Evolutionary conservation across 2,888 invertebrate genomes (phyloP), one percentile per base, ranked within the genome.

Genomic region (Julus scanicus): DNA sequence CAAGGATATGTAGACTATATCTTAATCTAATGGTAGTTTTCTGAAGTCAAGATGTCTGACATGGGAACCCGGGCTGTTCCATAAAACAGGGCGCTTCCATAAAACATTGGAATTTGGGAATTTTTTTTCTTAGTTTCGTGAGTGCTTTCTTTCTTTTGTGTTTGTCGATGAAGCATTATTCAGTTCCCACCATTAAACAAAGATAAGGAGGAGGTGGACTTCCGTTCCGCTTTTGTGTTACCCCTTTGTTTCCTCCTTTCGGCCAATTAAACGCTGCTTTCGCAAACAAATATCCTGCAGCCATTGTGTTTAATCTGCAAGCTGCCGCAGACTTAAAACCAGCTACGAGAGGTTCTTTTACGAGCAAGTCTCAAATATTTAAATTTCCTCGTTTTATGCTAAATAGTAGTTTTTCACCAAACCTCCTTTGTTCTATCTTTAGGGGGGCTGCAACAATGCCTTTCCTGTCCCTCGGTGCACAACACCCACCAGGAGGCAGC

Each of bases 351-450:
- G 37, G 37, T 4, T 37, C 80, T 80, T 80, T 80, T 80, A 80
- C 80, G 80, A 63, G 63, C 63, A n/a, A 4, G 63, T 63, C 63
- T 1, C 63, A 63, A 63, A 37, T 80, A 80, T 80, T 80, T 80
- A 80, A 80, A 80, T 80, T 80, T 80, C 13, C 15, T 80, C 13
- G 37, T 80, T 80, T 80, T 29, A 80, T 80, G 80, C 80, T 80
- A 80, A 80, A 80, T 80, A 37, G 80, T 29, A 37, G 37, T 80
- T 80, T 80, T 37, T 15, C 80, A 80, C 80, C 37, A 29, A 80
- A 37, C 80, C 37, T 80, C 80, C 80, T 80, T 80, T 80, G 80
- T 80, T 80, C 2, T 37, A 37, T 80, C 80, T 80, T 80, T 3
- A 15, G 49, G 17, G 11, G 37, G 15, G 1, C 80, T 80, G 13